Percentiles rank a stretch among this genome's conserved stretches.
phyloP scores from a whole-genome alignment of 2,888 invertebrate genomes.

The Orchestes rusci region DNA sequence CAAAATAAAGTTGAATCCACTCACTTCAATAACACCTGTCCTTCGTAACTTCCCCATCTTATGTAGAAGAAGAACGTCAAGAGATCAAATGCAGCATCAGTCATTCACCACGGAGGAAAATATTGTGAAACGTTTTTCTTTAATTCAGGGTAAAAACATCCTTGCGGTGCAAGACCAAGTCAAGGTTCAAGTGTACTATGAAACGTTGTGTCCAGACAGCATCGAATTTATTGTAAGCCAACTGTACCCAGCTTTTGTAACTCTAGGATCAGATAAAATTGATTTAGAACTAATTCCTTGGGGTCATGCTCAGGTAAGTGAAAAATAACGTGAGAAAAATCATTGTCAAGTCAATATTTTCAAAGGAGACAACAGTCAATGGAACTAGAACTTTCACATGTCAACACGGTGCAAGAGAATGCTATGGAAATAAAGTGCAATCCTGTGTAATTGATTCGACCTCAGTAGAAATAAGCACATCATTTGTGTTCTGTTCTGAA shows the following conservation, averaged over 20 bases:
- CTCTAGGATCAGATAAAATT: constrained; percentile 16
- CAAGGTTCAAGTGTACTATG: constrained; percentile 49
- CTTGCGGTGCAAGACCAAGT: constrained; percentile 20
- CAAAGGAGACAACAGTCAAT: constrained; percentile 14
- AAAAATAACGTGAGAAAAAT: too few species aligned
- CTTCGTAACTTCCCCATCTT: too few species aligned
- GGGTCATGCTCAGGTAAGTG: constrained; percentile 29
- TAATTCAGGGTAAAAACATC: constrained; percentile 13
- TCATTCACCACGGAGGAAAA: too few species aligned
- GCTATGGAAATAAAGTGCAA: constrained; percentile 48
- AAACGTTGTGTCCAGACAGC: constrained; percentile 50
- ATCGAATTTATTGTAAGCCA: constrained; percentile 44
- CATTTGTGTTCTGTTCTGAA: constrained; percentile 45
- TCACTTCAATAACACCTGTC: too few species aligned
- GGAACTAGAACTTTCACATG: constrained; percentile 30
- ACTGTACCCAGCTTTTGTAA: constrained; percentile 41
- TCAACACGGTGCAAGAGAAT: constrained; percentile 41
- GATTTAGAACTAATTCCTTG: constrained; percentile 30
- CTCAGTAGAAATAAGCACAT: constrained; percentile 24
- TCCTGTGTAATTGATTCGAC: constrained; percentile 43
- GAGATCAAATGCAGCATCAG: too few species aligned
- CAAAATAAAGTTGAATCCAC: too few species aligned
- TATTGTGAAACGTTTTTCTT: too few species aligned
- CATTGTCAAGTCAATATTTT: neutral
- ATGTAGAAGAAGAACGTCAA: too few species aligned